Conservation (phyloP, 2,888 invertebrate genomes). For the Tipula confusa region DNA sequence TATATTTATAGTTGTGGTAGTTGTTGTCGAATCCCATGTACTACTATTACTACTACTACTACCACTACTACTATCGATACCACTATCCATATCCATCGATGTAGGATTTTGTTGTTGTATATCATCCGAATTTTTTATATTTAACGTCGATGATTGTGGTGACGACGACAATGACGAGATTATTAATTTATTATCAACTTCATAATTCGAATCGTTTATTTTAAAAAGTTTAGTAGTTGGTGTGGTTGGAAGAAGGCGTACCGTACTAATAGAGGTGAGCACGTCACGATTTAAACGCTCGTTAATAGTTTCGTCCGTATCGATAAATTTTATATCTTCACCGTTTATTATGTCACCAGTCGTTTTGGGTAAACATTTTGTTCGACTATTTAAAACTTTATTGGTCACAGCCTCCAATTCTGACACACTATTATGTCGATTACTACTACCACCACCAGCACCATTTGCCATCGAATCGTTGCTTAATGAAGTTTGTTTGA, state of each 20-base stretch:
- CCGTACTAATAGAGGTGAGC: neutral
- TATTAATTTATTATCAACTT: neutral
- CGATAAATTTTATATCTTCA: constrained; percentile 3
- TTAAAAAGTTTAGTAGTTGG: neutral
- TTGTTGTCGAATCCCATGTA: constrained; percentile 34
- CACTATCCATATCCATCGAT: neutral
- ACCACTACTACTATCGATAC: constrained; percentile 33
- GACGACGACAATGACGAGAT: neutral
- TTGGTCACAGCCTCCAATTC: constrained; percentile 16
- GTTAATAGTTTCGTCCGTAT: neutral
- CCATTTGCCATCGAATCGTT: neutral
- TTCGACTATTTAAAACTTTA: constrained; percentile 14
- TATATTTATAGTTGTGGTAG: neutral
- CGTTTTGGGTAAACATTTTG: neutral
- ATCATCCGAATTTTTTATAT: neutral
- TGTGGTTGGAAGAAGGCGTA: neutral
- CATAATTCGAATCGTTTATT: neutral
- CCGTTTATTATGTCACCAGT: neutral
- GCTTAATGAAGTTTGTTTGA: neutral
- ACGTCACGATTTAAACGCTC: neutral
- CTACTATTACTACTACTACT: constrained; percentile 31
- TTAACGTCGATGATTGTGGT: neutral
- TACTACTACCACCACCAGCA: neutral
- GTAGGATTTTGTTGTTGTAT: constrained; percentile 36
- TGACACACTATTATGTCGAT: neutral